Conservation (phyloP, 2,113 vertebrate species). For the Protobothrops flavoviridis region DNA sequence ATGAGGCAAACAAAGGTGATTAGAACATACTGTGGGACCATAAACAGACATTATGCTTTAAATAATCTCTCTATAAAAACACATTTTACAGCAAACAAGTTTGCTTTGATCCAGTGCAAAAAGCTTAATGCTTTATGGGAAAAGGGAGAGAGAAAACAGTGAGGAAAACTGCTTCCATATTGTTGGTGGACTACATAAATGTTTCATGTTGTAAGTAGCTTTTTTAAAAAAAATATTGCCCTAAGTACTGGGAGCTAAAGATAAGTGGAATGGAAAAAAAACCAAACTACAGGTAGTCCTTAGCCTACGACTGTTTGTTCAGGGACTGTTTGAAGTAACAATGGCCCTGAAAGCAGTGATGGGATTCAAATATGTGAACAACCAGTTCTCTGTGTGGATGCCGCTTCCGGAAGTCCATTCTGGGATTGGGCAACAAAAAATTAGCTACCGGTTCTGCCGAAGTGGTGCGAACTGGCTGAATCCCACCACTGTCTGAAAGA, state of each 20-base stretch:
- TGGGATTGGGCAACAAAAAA: too few relatives aligned
- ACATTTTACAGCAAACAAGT: conserved; percentile 64
- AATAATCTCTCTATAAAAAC: conserved; percentile 70
- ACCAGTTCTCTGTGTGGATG: too few relatives aligned
- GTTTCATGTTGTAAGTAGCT: not conserved
- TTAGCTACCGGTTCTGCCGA: too few relatives aligned
- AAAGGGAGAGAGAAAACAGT: conserved; percentile 28
- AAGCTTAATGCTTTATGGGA: conserved; percentile 35
- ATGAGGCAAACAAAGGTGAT: conserved; percentile 82
- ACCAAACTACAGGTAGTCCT: not conserved
- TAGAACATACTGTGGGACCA: conserved; percentile 78
- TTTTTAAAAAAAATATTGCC: not conserved
- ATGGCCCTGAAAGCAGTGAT: too few relatives aligned
- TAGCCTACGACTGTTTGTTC: not conserved
- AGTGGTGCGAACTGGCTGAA: too few relatives aligned
- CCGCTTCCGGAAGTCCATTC: too few relatives aligned
- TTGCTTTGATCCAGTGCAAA: conserved; percentile 58
- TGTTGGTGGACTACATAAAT: not conserved
- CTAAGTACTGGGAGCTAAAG: not conserved
- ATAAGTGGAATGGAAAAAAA: not conserved
- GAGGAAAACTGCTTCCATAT: conserved; percentile 38
- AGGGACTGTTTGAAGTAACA: too few relatives aligned
- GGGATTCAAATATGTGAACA: too few relatives aligned
- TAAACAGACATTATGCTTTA: conserved; percentile 78
- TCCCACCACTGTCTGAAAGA: too few relatives aligned